These are phyloP conservation scores for Archaeoteleia sp. DNA, from an alignment of 2,888 invertebrate genomes.

Conservation along the genomic window DNA sequence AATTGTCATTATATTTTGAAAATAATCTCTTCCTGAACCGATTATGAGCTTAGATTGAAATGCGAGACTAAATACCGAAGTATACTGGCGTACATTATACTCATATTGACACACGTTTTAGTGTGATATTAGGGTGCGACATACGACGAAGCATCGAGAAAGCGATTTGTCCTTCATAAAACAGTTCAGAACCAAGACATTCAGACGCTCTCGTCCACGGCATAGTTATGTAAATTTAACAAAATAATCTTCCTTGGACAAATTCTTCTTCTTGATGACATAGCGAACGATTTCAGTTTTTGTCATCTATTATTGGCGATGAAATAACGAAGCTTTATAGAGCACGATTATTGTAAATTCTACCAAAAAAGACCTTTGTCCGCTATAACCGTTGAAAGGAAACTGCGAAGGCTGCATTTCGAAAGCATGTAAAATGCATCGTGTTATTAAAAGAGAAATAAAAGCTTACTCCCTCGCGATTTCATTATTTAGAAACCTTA, in stretches of 20 bases:
- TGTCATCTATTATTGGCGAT: conserved; percentile 3
- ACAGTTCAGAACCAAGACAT: background rate
- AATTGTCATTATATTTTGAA: conserved; percentile 6
- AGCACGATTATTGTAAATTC: background rate
- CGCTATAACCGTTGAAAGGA: background rate
- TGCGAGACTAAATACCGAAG: conserved; percentile 13
- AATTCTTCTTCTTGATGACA: background rate
- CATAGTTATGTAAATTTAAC: background rate
- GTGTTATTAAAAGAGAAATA: too few relatives aligned
- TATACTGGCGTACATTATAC: conserved; percentile 18
- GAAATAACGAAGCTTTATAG: conserved; percentile 16
- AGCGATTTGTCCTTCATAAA: background rate
- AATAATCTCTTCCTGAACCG: conserved; percentile 11
- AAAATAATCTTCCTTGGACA: background rate
- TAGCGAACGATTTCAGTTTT: conserved; percentile 2
- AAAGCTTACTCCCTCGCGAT: too few relatives aligned
- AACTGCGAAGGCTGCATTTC: background rate
- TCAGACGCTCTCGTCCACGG: background rate
- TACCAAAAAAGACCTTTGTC: background rate
- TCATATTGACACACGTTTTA: conserved; percentile 36
- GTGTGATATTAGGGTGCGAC: conserved; percentile 24
- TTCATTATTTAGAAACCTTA: too few relatives aligned
- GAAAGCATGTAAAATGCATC: too few relatives aligned
- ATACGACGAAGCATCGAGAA: background rate
- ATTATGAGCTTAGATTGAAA: conserved; percentile 23